phyloP scores from a whole-genome alignment of 2,797 vertebrate genomes.

The Malacoraja senta region DNA sequence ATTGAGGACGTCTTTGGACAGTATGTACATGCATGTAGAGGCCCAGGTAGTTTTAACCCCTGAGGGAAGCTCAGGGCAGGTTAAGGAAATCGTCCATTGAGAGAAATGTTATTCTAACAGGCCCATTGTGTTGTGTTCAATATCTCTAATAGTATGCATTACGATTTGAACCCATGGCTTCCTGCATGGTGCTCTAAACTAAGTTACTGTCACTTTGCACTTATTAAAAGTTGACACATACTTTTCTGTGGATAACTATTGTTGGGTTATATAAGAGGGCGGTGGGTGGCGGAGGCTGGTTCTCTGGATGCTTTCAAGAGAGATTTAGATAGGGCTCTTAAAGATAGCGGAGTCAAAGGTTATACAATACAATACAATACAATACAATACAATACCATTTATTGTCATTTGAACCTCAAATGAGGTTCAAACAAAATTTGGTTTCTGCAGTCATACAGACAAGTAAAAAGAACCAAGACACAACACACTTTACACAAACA shows the following conservation, averaged over 20 bases:
- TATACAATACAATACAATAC: too few species aligned
- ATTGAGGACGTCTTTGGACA: background rate
- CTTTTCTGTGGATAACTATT: conserved; percentile 12
- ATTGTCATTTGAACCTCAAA: too few species aligned
- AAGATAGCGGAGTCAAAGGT: too few species aligned
- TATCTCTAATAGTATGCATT: background rate
- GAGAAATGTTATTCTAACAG: background rate
- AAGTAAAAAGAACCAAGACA: too few species aligned
- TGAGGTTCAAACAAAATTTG: too few species aligned
- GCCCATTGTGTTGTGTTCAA: background rate
- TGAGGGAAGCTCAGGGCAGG: background rate
- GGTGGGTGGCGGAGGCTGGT: too few species aligned
- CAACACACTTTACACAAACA: too few species aligned
- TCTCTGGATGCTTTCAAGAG: background rate
- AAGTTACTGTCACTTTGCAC: background rate
- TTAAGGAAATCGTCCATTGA: background rate
- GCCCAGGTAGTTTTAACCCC: background rate
- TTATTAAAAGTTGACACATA: background rate
- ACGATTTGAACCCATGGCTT: background rate
- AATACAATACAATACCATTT: too few species aligned
- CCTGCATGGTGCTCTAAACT: background rate
- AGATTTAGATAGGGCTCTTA: too few species aligned
- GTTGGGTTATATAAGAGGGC: background rate
- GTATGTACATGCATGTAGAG: background rate
- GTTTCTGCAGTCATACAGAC: too few species aligned